phyloP scores from a whole-genome alignment of 2,797 vertebrate species.

The Harpagifer antarcticus region DNA sequence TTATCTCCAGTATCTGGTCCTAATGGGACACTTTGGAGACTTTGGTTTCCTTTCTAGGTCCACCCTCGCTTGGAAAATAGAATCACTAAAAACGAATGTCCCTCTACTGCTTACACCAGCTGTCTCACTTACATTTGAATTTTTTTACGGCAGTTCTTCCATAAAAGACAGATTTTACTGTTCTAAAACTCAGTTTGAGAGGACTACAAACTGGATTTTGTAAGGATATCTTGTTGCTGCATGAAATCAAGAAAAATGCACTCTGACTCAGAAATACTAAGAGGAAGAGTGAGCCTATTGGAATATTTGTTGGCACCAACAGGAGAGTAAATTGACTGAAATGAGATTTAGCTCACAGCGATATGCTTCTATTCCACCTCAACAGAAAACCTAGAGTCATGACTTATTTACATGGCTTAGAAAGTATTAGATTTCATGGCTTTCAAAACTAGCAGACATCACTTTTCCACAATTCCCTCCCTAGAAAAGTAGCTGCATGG shows the following conservation, averaged over 20 bases:
- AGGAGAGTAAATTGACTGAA: constrained; percentile 20
- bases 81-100: neutral
- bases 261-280: neutral
- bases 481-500: constrained; percentile 20
- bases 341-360: constrained; percentile 12
- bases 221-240: neutral
- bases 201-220: constrained; percentile 8
- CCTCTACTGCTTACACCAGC: constrained; percentile 45
- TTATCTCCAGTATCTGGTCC: constrained; percentile 49
- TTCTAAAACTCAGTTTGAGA: neutral
- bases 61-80: constrained; percentile 33
- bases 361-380: constrained; percentile 7
- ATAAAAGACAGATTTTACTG: constrained; percentile 26
- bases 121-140: constrained; percentile 45
- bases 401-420: constrained; percentile 38
- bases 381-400: constrained; percentile 29
- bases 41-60: constrained; percentile 47
- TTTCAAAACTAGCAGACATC: constrained; percentile 30
- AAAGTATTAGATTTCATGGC: constrained; percentile 51
- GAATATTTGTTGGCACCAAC: constrained; percentile 20
- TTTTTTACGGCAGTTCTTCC: constrained; percentile 36
- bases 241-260: neutral
- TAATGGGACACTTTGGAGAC: constrained; percentile 52
- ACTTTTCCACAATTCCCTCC: constrained; percentile 27
- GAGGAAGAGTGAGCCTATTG: neutral